Conservation (phyloP, 2,888 invertebrate genomes). For the Eucriotettix oculatus region DNA sequence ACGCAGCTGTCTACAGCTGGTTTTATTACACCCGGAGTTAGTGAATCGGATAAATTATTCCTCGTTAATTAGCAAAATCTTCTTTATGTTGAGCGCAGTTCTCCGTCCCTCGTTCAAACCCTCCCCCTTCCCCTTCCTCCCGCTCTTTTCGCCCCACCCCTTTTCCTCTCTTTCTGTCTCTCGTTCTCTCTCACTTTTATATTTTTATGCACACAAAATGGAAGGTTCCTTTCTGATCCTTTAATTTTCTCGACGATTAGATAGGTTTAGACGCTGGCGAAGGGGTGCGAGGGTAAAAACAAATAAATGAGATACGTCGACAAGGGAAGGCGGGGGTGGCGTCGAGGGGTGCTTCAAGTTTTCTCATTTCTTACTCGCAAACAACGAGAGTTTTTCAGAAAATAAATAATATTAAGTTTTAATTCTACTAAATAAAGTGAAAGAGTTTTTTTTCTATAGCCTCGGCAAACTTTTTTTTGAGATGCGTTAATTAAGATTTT, state of each 20-base stretch:
- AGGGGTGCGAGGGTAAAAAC: constrained; percentile 1
- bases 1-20: neutral
- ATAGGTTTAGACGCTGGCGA: constrained; percentile 4
- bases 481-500: too few species aligned
- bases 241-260: constrained; percentile 10
- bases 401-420: too few species aligned
- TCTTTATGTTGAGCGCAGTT: constrained; percentile 2
- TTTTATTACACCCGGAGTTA: constrained; percentile 7
- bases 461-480: too few species aligned
- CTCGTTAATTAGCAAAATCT: constrained; percentile 8
- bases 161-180: neutral
- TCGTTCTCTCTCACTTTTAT: neutral
- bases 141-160: neutral
- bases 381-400: too few species aligned
- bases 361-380: too few species aligned
- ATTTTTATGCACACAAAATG: neutral
- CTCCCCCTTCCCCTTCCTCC: neutral
- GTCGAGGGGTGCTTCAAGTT: neutral
- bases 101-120: neutral
- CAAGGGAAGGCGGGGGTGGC: neutral
- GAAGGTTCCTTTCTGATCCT: constrained; percentile 4
- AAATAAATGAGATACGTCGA: neutral
- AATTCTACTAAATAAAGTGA: too few species aligned
- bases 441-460: too few species aligned
- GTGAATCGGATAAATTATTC: constrained; percentile 8